phyloP scores from a whole-genome alignment of 2,113 vertebrate species.

The Forbesichthys papilliferus region DNA sequence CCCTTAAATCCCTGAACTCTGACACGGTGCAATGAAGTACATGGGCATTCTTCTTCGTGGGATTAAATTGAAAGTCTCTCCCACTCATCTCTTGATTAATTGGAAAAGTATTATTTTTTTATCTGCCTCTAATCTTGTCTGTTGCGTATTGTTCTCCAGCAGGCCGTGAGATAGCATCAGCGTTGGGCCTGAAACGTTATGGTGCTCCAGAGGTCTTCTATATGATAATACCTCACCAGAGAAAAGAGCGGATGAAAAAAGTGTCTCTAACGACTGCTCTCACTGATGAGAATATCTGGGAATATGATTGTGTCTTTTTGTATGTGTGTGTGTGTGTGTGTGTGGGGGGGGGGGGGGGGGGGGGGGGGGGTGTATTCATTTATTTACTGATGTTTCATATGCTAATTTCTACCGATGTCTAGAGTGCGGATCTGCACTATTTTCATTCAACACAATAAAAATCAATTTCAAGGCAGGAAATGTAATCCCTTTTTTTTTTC shows the following conservation, averaged over 20 bases:
- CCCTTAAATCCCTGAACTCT: conserved; percentile 76
- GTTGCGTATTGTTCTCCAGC: conserved; percentile 50
- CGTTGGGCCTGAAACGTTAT: conserved; percentile 39
- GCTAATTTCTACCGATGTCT: background rate
- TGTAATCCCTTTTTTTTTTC: background rate
- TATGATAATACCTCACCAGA: conserved; percentile 20
- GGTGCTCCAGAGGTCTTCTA: conserved; percentile 34
- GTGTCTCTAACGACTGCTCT: conserved; percentile 27
- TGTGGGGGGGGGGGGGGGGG: background rate
- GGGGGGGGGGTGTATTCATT: background rate
- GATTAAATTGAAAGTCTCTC: conserved; percentile 70
- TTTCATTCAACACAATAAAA: conserved; percentile 35
- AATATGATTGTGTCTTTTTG: conserved; percentile 10
- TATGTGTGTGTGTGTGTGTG: background rate
- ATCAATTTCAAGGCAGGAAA: conserved; percentile 25
- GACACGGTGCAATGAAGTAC: conserved; percentile 71
- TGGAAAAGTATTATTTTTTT: conserved; percentile 39
- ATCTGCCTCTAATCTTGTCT: conserved; percentile 41
- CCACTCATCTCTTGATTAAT: conserved; percentile 69
- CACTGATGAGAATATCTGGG: conserved; percentile 15
- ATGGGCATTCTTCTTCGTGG: conserved; percentile 69
- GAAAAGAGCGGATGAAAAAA: conserved; percentile 31
- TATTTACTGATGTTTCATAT: conserved; percentile 27
- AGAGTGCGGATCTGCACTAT: conserved; percentile 3
- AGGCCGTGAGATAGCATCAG: conserved; percentile 49